A percentile compares a stretch with the other conserved stretches of the same genome.
Conservation (phyloP, 2,113 vertebrate genomes). For the Nettapus auritus region DNA sequence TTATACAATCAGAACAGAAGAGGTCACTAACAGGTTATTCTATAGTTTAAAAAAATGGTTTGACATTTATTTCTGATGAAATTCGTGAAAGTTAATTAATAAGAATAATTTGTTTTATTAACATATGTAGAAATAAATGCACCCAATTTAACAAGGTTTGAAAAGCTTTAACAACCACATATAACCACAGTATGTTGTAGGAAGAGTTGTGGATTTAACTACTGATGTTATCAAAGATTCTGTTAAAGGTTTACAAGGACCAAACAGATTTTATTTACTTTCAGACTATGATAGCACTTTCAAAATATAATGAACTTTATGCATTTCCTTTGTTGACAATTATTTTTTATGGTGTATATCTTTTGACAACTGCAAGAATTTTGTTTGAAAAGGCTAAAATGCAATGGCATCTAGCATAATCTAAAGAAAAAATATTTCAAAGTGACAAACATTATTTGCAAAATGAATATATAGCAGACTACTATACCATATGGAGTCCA, state of each 20-base stretch:
- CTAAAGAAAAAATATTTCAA: background rate
- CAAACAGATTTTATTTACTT: background rate
- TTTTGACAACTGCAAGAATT: background rate
- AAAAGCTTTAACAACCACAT: background rate
- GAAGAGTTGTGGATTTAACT: background rate
- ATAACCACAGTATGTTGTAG: background rate
- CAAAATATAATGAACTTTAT: background rate
- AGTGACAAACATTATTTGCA: background rate
- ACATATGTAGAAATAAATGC: background rate
- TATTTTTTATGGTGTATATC: background rate
- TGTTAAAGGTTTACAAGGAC: background rate
- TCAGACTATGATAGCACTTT: background rate
- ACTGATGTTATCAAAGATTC: background rate
- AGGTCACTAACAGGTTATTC: background rate
- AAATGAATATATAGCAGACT: background rate
- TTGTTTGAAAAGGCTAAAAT: background rate
- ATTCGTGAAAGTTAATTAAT: background rate
- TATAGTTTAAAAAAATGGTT: background rate
- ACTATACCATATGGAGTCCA: background rate
- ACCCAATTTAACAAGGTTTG: background rate
- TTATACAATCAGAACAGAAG: background rate
- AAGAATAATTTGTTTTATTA: background rate
- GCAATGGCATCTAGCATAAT: background rate
- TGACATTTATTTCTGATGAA: background rate
- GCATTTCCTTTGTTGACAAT: background rate